Evolutionary conservation across 2,113 vertebrate genomes (phyloP).

Genomic region (Menidia beryllina): DNA sequence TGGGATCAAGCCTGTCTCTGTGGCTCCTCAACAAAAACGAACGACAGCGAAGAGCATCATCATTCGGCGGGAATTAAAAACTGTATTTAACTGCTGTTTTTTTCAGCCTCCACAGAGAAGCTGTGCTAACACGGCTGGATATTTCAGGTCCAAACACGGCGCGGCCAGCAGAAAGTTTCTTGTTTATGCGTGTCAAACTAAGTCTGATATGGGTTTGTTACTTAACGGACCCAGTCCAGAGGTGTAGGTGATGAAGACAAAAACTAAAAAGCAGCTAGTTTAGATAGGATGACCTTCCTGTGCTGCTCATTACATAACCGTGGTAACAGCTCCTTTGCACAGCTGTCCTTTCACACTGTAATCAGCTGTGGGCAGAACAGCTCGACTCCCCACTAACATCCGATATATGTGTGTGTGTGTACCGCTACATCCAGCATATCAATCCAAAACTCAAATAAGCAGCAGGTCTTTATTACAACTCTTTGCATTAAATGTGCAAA

Average conservation of each 20-base stretch:
- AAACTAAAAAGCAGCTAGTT: background rate
- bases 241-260: background rate
- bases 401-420: no score
- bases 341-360: slow-evolving; percentile 23
- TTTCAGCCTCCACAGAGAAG: background rate
- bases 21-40: background rate
- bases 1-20: background rate
- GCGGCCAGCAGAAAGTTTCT: no score
- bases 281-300: background rate
- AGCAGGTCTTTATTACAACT: background rate
- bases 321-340: slow-evolving; percentile 7
- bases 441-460: background rate
- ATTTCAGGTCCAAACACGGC: no score
- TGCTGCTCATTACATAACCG: slow-evolving; percentile 30
- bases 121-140: no score
- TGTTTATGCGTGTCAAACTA: no score
- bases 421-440: no score
- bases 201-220: background rate
- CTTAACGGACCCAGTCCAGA: background rate
- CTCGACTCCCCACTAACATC: no score
- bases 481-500: background rate
- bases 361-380: background rate
- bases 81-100: slow-evolving; percentile 22
- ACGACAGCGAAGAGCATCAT: no score
- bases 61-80: background rate